Percentiles rank a stretch among this genome's conserved stretches.
phyloP scores from a whole-genome alignment of 2,888 invertebrate genomes.

The Mythimna impura region DNA sequence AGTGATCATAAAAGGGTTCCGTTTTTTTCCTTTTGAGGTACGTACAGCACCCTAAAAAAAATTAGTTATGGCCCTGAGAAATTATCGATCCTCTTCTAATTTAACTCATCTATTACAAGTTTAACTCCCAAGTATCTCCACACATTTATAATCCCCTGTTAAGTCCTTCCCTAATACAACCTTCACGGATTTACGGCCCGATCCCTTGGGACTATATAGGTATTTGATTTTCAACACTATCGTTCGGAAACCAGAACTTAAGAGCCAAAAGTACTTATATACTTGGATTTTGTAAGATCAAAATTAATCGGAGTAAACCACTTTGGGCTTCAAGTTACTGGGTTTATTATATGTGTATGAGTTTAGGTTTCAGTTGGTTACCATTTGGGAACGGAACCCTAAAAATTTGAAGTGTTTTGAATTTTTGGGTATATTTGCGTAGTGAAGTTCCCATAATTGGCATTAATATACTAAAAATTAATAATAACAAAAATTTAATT shows the following conservation, averaged over 20 bases:
- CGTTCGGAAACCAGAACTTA: constrained; percentile 31
- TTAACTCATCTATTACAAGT: not conserved
- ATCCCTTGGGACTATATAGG: constrained; percentile 11
- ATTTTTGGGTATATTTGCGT: too few species aligned
- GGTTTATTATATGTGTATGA: not conserved
- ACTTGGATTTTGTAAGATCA: constrained; percentile 42
- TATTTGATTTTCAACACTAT: constrained; percentile 36
- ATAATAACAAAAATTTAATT: too few species aligned
- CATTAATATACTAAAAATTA: too few species aligned
- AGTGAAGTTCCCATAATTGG: too few species aligned
- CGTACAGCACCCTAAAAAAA: too few species aligned
- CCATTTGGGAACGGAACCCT: too few species aligned
- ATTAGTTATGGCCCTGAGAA: not conserved
- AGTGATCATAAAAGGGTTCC: too few species aligned
- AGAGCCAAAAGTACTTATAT: constrained; percentile 51
- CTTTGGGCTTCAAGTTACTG: constrained; percentile 7
- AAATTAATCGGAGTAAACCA: constrained; percentile 45
- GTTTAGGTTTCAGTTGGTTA: too few species aligned
- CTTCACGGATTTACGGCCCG: constrained; percentile 17
- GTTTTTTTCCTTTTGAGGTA: too few species aligned
- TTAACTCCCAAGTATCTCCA: constrained; percentile 2
- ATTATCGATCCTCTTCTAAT: not conserved
- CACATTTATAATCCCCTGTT: constrained; percentile 6
- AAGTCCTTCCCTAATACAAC: constrained; percentile 21
- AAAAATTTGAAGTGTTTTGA: too few species aligned